Base-by-base conservation (phyloP, 2,888 invertebrate species). In the Himalopsyche japonica region DNA sequence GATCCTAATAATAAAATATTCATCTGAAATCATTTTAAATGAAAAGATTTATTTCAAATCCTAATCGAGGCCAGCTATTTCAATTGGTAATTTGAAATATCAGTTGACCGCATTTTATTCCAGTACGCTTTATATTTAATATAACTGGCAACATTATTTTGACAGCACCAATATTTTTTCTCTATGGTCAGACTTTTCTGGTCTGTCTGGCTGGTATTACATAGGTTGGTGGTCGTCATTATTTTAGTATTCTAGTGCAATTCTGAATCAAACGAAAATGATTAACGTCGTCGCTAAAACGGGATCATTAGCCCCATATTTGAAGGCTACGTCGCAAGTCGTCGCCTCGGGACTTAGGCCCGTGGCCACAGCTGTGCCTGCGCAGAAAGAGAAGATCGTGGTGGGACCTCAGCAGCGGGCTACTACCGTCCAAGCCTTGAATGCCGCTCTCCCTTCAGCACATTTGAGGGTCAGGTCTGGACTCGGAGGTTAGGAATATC, bases 221-320 rank as follows among this genome's bases (percentile, higher is more conserved):
- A 48, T 78, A 48, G 64, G 70, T 12, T 80, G 27, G 43, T 34
- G 32, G 57, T 57, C 48, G 80, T 81, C 34, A 37, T 32, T 81
- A 27, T 81, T 81, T 27, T 57, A 81, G 24, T 47, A 30, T 83
- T 80, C 80, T 70, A 70, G 70, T 70, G 70, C 24, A 70, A 70
- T 15, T 70, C 27, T 30, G 47, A 79, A 79, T 48, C 15, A 30
- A 48, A 84, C 79, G 77, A 85, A 90, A 90, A 95, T 95, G 94
- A 93, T 94, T 90, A 95, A 94, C 92, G 94, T 95, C 86, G 94
- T 94, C 87, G 90, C 93, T 88, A 94, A 95, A 89, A 94, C 95
- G 88, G 93, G 94, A 87, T 94, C 93, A 88, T 91, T 95, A 87
- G 92, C 94, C 87, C 93, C 94, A 83, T 95, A 94, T 89, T 92